Evolutionary conservation across 2,888 invertebrate genomes (phyloP), one percentile per base, ranked within the genome.

Genomic region (Craniophora ligustri): DNA sequence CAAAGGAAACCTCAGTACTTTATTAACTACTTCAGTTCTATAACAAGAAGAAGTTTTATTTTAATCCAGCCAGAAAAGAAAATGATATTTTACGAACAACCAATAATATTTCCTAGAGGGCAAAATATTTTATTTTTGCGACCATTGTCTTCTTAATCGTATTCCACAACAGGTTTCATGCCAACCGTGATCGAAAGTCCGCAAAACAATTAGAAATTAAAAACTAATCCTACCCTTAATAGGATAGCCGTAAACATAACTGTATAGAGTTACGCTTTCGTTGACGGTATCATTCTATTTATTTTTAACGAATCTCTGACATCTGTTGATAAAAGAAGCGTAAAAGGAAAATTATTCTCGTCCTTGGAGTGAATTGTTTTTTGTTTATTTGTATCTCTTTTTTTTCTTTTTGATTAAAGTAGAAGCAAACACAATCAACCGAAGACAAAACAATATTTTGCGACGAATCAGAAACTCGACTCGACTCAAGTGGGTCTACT

Each of bases 131-230:
- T n/a, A n/a, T n/a, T n/a, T n/a, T n/a, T n/a, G n/a, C n/a, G n/a
- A n/a, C n/a, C n/a, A n/a, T n/a, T n/a, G n/a, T n/a, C n/a, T n/a
- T n/a, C n/a, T 13, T 11, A 19, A 36, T 13, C 19, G 2, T 8
- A 28, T 18, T 44, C n/a, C 28, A 3, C 23, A 18, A 41, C 36
- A 30, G 26, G n/a, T 13, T 0, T 8, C 50, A 21, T 28, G 30
- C 28, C 42, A 35, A 19, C 23, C n/a, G n/a, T n/a, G n/a, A n/a
- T n/a, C n/a, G n/a, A n/a, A n/a, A 47, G 16, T 45, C 26, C 26
- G 11, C 32, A 34, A 42, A 49, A 39, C 48, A 66, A 57, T 68
- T 68, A 51, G 38, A 68, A 63, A 63, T 66, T 47, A 46, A 49
- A 58, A 57, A 63, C 42, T 31, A 53, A 66, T 68, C 42, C 41